Percentiles rank a stretch among this genome's conserved stretches.
phyloP scores from a whole-genome alignment of 2,797 vertebrate genomes.

The Melanotaenia nigrans region DNA sequence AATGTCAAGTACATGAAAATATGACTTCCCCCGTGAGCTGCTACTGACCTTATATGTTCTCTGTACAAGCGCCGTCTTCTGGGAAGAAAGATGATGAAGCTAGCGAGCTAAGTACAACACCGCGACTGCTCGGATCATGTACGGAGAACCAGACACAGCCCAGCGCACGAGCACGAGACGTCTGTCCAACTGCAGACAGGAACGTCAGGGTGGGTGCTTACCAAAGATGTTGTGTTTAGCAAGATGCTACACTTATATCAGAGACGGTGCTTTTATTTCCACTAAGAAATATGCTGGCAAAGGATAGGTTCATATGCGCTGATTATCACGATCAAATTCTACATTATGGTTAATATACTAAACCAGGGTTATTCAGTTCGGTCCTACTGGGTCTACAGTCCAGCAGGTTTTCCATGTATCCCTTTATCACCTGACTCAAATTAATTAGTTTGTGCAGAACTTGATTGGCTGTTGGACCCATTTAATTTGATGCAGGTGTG shows the following conservation, averaged over 20 bases:
- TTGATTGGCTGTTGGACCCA: too few species aligned
- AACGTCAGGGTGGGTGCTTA: slow-evolving; percentile 50
- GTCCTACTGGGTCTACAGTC: too few species aligned
- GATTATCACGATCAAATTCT: background rate
- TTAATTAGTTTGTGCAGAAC: too few species aligned
- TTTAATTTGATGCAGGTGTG: too few species aligned
- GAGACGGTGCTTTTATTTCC: background rate
- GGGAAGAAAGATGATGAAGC: slow-evolving; percentile 30
- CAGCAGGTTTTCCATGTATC: too few species aligned
- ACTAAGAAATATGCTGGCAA: background rate
- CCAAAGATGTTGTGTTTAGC: slow-evolving; percentile 53
- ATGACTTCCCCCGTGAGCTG: background rate
- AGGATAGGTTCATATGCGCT: background rate
- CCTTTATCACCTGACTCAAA: too few species aligned
- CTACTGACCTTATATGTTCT: slow-evolving; percentile 64
- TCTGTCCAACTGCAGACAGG: slow-evolving; percentile 42
- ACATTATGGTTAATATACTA: background rate
- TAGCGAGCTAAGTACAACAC: slow-evolving; percentile 51
- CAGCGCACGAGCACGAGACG: slow-evolving; percentile 29
- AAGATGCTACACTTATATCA: slow-evolving; percentile 33
- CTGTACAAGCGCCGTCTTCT: slow-evolving; percentile 35
- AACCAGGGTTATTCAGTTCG: too few species aligned
- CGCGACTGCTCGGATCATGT: slow-evolving; percentile 42
- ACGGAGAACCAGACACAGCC: slow-evolving; percentile 39
- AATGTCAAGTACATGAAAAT: background rate